phyloP scores from a whole-genome alignment of 2,797 vertebrate genomes.

The Danio jaintianensis region DNA sequence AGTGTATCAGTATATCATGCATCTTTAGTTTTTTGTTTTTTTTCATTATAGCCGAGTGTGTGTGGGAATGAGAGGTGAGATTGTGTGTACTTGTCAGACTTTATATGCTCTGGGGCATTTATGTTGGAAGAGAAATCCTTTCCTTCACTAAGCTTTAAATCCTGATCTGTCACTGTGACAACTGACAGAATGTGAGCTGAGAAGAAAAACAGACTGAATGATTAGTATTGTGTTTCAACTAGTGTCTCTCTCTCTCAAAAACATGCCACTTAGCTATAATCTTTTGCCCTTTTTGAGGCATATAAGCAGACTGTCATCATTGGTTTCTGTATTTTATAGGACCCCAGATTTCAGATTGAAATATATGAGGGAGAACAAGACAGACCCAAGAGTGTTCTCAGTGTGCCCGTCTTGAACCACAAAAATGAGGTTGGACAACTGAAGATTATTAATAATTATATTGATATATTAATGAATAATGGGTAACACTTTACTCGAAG shows the following conservation, averaged over 20 bases:
- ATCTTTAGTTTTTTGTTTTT: too few relatives aligned
- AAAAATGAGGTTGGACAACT: conserved; percentile 83
- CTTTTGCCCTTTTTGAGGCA: neutral
- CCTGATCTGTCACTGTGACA: neutral
- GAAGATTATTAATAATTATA: neutral
- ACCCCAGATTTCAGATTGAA: conserved; percentile 54
- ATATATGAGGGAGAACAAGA: conserved; percentile 31
- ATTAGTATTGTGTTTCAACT: neutral
- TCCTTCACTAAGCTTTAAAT: neutral
- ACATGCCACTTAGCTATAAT: neutral
- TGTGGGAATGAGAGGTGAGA: neutral
- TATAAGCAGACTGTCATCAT: neutral
- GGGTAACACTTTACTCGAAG: too few relatives aligned
- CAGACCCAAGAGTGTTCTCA: conserved; percentile 62
- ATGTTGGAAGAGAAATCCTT: neutral
- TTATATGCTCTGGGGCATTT: neutral
- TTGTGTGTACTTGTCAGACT: neutral
- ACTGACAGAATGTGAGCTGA: neutral
- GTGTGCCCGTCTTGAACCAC: conserved; percentile 79
- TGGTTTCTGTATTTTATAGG: conserved; percentile 26
- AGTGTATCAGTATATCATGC: neutral
- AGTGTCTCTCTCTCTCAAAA: neutral
- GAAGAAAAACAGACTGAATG: neutral
- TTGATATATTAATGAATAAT: neutral
- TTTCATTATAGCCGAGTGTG: neutral